Base-by-base conservation (phyloP, 2,888 invertebrate genomes). In the Diogma glabrata region DNA sequence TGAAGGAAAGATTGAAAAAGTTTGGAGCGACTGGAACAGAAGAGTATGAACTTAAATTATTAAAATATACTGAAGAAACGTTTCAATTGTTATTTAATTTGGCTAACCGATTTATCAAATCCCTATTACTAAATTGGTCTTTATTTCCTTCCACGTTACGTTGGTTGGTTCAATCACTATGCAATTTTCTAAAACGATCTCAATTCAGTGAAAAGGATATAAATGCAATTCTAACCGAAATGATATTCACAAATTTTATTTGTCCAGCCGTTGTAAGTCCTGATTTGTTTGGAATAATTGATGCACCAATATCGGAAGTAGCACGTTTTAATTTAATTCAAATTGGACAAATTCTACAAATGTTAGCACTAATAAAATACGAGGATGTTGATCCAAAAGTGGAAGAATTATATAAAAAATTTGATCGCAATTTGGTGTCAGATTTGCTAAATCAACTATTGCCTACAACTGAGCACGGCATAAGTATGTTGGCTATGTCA, bases 201-300 rank as follows among this genome's bases (percentile, higher is more conserved):
- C 53, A 58, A 23, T 62, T 65, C 53, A 62, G 61, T 30, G 67
- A 67, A 19, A 65, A 65, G 54, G 63, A 63, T 24, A 72, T 75
- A 47, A 73, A 75, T 36, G 74, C 75, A 51, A 84, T 96, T 59
- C 89, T 92, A 64, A 89, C 90, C 1, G 96, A 99, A 64, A 75
- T 99, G 53, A 86, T 97, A 22, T 86, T 97, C 65, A 89, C 89
- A 9, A 81, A 88, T 65, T 93, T 95, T 65, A 86, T 99, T 53
- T 97, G 96, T 63, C 95, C 95, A 3, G 96, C 95, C 0, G 89
- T 99, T 51, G 87, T 94, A 47, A 92, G 92, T 72, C 97, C 97
- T 0, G 96, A 96, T 66, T 86, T 91, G 2, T 86, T 92, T 68
- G 96, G 95, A 14, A 87, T 97, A 50, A 87, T 87, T 4, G 95